Evolutionary conservation across 1,140 invertebrate genomes (phyloP), one percentile per base, ranked within the genome.

Genomic region (Drosophila ohnishii): DNA sequence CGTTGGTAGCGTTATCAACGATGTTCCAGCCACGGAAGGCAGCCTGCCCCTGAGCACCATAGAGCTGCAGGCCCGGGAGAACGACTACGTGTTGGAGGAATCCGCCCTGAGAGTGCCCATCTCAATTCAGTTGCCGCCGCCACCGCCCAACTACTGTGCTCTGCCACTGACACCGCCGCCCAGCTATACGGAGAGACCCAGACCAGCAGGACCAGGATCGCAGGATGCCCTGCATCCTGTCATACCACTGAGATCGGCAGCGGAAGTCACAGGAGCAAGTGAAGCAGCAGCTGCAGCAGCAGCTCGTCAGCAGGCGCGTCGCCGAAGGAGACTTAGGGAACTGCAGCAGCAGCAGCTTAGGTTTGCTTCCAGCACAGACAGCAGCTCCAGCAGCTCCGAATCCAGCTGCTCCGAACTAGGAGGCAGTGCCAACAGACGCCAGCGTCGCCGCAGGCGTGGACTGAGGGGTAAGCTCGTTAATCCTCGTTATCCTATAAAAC

Each of bases 111-210:
- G 66, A 44, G 42, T 48, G 0, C 62, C 48, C 61, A 57, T 74
- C 58, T 58, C 25, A 48, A 66, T n/a, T 1, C 59, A 47, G 34
- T n/a, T 55, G 34, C 60, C 86, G 6, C 89, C 83, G 47, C 89
- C 89, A 6, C 85, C 90, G 5, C 25, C 25, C 6, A 51, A 82
- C 25, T 87, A 87, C 42, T 71, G 72, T 19, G 73, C 75, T 0
- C 48, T 80, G 63, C 90, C 90, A 8, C 37, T 82, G 37, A 91
- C 90, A 9, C 90, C 90, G 10, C 90, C 90, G 14, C 90, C 90
- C 40, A 78, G 84, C 22, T 91, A 91, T 35, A 83, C 90, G 8
- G 81, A 84, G 56, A 53, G 76, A 25, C 65, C 57, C n/a, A 47
- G 35, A 5, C n/a, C 56, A 9, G 32, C 57, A 19, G 51, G n/a